Evolutionary conservation across 2,113 vertebrate genomes (phyloP), one percentile per base, ranked within the genome.

Genomic region (Stigmatopora nigra): DNA sequence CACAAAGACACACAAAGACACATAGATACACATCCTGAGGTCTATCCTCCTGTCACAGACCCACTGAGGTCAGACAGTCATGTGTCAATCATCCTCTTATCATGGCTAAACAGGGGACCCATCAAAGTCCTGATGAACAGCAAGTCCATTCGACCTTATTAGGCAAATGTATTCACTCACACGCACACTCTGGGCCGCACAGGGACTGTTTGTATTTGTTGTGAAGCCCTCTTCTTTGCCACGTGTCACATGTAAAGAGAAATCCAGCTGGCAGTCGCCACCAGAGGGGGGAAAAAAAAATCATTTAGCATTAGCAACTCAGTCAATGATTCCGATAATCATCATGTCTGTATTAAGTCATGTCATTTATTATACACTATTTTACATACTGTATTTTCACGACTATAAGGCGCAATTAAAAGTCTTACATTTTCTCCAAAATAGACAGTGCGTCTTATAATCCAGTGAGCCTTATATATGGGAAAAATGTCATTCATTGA

Each of bases 301-400:
- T 31, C 25, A 31, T 31, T 31, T 31, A 31, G 25, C 25, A 31
- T 31, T 82, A 75, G 65, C 67, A 16, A 49, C 48, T 13, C 64
- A 71, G 75, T 51, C 79, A 74, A 81, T 82, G 68, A 77, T 78
- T 66, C 71, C 77, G 79, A 69, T 63, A 70, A 79, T 85, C 60
- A 41, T 31, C 25, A 31, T 31, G 25, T 31, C 25, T 31, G 25
- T 31, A 31, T 31, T 31, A 31, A 31, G 25, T 31, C 25, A 31
- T 31, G 25, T 31, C 25, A 31, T 31, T 31, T 3, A 31, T 31
- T 31, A 31, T 31, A 31, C 25, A 31, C 25, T 31, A 31, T 31
- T 31, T 31, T 31, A 31, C 25, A 31, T 31, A n/a, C n/a, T n/a
- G n/a, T n/a, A n/a, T n/a, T n/a, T n/a, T n/a, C n/a, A n/a, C n/a